A percentile compares a stretch with the other conserved stretches of the same genome.
Conservation (phyloP, 2,888 invertebrate genomes). For the Latheticus oryzae region DNA sequence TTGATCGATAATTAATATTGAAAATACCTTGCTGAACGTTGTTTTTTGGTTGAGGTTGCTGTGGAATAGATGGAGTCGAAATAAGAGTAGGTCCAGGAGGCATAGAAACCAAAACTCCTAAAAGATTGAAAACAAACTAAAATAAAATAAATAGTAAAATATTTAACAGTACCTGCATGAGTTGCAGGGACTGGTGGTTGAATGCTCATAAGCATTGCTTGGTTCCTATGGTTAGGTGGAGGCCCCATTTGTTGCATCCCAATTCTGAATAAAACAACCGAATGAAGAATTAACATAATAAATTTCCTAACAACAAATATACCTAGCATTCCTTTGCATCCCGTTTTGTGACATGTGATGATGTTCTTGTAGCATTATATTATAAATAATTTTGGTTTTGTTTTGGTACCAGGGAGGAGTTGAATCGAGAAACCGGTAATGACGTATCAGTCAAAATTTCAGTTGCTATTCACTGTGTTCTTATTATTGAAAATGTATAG, state of each 20-base stretch:
- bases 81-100: constrained; percentile 61
- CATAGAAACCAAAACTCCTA: constrained; percentile 64
- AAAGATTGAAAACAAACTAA: constrained; percentile 4
- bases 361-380: constrained; percentile 68
- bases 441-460: constrained; percentile 30
- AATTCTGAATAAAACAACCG: constrained; percentile 54
- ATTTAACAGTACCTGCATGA: constrained; percentile 50
- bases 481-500: constrained; percentile 17
- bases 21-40: constrained; percentile 55
- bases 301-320: constrained; percentile 35
- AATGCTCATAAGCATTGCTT: constrained; percentile 69
- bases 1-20: too few species aligned
- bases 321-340: constrained; percentile 73
- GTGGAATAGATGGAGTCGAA: constrained; percentile 61
- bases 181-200: constrained; percentile 63
- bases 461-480: constrained; percentile 24
- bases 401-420: constrained; percentile 49
- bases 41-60: constrained; percentile 55
- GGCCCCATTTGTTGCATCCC: constrained; percentile 65
- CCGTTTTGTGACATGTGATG: constrained; percentile 76
- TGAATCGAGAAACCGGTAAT: constrained; percentile 52
- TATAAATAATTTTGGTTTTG: constrained; percentile 18
- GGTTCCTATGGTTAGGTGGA: constrained; percentile 62
- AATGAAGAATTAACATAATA: too few species aligned
- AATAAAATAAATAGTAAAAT: constrained; percentile 2